Conservation (phyloP, 2,113 vertebrate genomes). For the Anthoscopus minutus region DNA sequence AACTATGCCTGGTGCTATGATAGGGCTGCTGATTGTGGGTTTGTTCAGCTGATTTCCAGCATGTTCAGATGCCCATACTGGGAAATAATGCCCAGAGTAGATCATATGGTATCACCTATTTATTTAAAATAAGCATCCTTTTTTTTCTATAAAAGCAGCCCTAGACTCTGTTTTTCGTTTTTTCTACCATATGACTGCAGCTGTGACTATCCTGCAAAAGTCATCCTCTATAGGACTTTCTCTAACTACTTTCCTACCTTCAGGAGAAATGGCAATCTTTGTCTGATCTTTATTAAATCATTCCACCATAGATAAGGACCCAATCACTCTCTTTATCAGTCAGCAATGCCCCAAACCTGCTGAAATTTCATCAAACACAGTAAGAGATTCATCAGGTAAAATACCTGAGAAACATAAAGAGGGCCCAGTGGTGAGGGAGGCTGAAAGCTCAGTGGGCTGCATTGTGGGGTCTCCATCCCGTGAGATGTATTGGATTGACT, state of each 20-base stretch:
- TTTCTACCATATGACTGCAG: neutral
- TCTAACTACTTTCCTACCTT: neutral
- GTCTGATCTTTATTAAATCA: neutral
- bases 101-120: neutral
- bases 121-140: neutral
- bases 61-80: neutral
- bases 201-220: neutral
- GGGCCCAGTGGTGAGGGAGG: neutral
- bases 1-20: neutral
- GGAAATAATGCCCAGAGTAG: neutral
- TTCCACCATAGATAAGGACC: neutral
- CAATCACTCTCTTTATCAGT: neutral
- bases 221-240: neutral
- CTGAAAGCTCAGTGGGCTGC: neutral
- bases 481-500: accelerated
- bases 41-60: neutral
- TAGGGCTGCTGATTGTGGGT: neutral
- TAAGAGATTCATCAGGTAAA: neutral
- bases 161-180: neutral
- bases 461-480: neutral
- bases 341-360: neutral
- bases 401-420: neutral
- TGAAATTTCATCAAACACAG: neutral
- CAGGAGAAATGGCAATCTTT: neutral
- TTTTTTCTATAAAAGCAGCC: neutral